Conservation (phyloP, 2,888 invertebrate species). For the Cylindroiulus punctatus region DNA sequence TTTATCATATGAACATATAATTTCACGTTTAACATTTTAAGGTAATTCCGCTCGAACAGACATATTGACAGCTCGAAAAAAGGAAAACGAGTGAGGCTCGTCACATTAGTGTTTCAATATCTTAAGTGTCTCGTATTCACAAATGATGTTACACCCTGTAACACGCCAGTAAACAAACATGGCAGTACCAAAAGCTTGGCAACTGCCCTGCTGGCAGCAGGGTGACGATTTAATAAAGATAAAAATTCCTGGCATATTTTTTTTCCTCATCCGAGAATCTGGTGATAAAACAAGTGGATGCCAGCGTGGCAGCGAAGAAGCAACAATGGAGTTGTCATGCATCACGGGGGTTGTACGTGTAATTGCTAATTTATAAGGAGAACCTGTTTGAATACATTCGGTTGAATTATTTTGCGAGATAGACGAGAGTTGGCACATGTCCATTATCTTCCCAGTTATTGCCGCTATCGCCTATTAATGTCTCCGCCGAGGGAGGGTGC, state of each 20-base stretch:
- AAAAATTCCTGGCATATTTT: slow-evolving; percentile 23
- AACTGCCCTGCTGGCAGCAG: background rate
- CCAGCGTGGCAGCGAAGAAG: slow-evolving; percentile 14
- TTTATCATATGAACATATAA: no score
- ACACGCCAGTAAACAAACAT: background rate
- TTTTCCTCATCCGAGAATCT: background rate
- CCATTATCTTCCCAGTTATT: slow-evolving; percentile 11
- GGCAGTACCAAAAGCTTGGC: background rate
- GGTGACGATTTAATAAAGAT: slow-evolving; percentile 47
- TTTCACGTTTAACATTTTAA: no score
- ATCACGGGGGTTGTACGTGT: slow-evolving; percentile 19
- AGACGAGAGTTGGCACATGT: slow-evolving; percentile 14
- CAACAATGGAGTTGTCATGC: background rate
- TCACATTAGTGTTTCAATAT: no score
- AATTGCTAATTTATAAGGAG: slow-evolving; percentile 45
- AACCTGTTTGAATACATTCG: slow-evolving; percentile 37
- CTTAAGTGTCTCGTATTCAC: no score
- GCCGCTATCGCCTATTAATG: slow-evolving; percentile 15
- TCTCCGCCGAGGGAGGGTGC: background rate
- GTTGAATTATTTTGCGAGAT: background rate
- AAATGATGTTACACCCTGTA: no score
- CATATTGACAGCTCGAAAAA: no score
- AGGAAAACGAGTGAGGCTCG: no score
- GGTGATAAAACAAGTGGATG: slow-evolving; percentile 38
- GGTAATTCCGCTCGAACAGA: no score